Evolutionary conservation across 2,797 vertebrate species (phyloP), one percentile per base, ranked within the genome.

Genomic region (Melopsittacus undulatus): DNA sequence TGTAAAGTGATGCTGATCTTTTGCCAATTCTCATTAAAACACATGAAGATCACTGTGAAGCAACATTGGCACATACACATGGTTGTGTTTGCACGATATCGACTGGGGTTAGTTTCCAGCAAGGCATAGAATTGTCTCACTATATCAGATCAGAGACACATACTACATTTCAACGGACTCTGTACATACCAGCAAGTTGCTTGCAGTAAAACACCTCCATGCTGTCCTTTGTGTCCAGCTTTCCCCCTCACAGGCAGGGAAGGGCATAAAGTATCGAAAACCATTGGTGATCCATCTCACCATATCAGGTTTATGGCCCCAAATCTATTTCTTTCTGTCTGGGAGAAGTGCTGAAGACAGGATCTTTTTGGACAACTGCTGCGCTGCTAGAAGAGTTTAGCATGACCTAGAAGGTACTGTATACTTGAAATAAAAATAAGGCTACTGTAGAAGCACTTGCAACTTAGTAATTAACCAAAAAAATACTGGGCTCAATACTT

Each of bases 381-480:
- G 45, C 34, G 49, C 18, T 12, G 27, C 40, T 11, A 51, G n/a
- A 32, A 80, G 46, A 83, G 46, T 57, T 49, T 26, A 81, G 34
- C 74, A 24, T 36, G 43, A 94, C 63, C 74, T 38, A 73, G 52
- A 76, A 77, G 22, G 30, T 86, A 90, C 38, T 67, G 34, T 83
- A 49, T 87, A 84, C 85, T 5, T 92, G 34, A 95, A 96, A 95
- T 85, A 95, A 94, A 96, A 94, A 78, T 27, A 63, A 84, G 77
- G 45, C 1, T 90, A 74, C 32, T 56, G 69, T 73, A 83, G n/a
- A 80, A 80, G 54, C 77, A 94, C 92, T 92, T 93, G 83, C 70
- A 96, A 93, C 85, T 85, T 76, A 54, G 26, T 17, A 62, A 94
- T 76, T 82, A 72, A 96, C 92, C 34, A 84, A 92, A 78, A 78